A percentile compares a stretch with the other conserved stretches of the same genome.
phyloP scores from a whole-genome alignment of 2,113 vertebrate genomes.

The Clarias batrachus region DNA sequence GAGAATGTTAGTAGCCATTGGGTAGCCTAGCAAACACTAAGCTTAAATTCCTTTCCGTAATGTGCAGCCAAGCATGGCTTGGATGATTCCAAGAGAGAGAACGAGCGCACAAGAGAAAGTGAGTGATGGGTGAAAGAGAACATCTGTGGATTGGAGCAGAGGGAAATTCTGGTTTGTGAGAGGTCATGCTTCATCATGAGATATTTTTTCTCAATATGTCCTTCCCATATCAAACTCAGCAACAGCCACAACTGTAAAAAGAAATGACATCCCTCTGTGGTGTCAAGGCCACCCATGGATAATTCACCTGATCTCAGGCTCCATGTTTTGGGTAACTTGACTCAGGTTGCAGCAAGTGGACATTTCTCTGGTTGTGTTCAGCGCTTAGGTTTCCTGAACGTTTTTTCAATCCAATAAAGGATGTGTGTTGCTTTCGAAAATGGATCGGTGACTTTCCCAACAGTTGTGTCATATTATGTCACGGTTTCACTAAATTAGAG shows the following conservation, averaged over 20 bases:
- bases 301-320: conserved; percentile 28
- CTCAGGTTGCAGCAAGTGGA: not conserved
- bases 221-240: conserved; percentile 50
- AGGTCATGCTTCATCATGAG: conserved; percentile 42
- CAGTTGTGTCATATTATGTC: not conserved
- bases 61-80: conserved; percentile 51
- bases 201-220: conserved; percentile 59
- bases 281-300: conserved; percentile 43
- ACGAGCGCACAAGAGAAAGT: conserved; percentile 3
- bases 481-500: not conserved
- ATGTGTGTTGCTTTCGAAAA: not conserved
- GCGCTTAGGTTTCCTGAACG: not conserved
- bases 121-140: conserved; percentile 27
- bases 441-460: conserved; percentile 25
- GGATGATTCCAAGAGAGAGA: conserved; percentile 53
- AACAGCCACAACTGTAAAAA: conserved; percentile 57
- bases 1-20: conserved; percentile 25
- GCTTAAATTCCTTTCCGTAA: conserved; percentile 54
- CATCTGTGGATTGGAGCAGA: conserved; percentile 20
- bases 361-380: not conserved
- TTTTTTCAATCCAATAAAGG: not conserved
- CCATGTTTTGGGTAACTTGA: not conserved
- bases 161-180: conserved; percentile 39
- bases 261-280: conserved; percentile 61
- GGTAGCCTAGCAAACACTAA: conserved; percentile 60